Base-by-base conservation (phyloP, 2,797 vertebrate genomes). In the Rhyacichthys aspro region DNA sequence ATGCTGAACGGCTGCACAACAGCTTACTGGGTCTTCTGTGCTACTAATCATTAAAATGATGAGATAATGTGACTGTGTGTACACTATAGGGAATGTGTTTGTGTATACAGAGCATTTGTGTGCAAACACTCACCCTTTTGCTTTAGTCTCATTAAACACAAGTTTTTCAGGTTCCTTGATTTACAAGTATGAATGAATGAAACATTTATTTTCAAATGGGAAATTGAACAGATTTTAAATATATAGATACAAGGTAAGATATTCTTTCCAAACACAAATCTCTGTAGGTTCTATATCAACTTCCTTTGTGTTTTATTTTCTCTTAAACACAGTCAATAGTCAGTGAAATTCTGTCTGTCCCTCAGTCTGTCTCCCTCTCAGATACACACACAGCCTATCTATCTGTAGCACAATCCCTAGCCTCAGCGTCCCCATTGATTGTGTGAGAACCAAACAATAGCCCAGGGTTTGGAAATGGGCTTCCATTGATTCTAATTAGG, bases 401-500 rank as follows among this genome's bases (percentile, higher is more conserved):
- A 60, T 81, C 79, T 78, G 79, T 77, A 74, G 78, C 61, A 79
- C 83, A 82, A 71, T 85, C 82, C 74, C 76, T 34, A 87, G 85
- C 82, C 78, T 84, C 87, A 70, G 79, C 70, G 45, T 91, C 89
- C 90, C 86, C 86, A 90, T 94, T 92, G 94, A 95, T 96, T 94
- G 91, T 93, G 89, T 88, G 80, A 76, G 79, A 91, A 82, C 76
- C 81, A 90, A 90, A 90, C 91, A 93, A 92, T 94, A 90, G 89
- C 91, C 86, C 83, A 73, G 77, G 78, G 89, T 93, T 92, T 93
- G 92, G 91, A 95, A 95, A 97, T 94, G 93, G 94, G 91, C 93
- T 95, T 93, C 90, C 95, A 97, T 96, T 95, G 95, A 98, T 98
- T 97, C 93, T 97, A 96, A 98, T 96, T 98, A 98, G 93, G 90